Base-by-base conservation (phyloP, 2,888 invertebrate genomes). In the Lordiphosa fenestrarum region DNA sequence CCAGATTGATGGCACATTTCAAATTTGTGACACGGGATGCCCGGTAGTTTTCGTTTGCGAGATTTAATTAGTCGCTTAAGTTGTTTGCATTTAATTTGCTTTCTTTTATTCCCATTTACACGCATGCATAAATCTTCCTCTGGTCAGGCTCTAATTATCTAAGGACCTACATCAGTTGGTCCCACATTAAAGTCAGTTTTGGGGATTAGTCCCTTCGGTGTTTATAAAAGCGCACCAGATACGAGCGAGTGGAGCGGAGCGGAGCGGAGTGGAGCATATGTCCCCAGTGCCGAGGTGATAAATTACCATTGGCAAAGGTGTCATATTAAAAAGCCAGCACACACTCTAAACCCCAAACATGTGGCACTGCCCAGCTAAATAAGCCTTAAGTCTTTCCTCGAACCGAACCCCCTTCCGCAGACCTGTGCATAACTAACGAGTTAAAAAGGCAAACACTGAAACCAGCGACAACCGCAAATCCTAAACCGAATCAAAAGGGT, bases 231-330 rank as follows among this genome's bases (percentile, higher is more conserved):
- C 48, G 37, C 53, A 49, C 44, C 40, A 42, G 13, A 13, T 46
- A 47, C 51, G 52, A 50, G 42, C 30, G 39, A 3, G 35, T 9
- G 44, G 23, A 47, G 15, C 50, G 23, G 33, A 19, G 42, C n/a
- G 36, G 33, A 19, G 42, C 10, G 36, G 25, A 42, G 42, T 53
- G 40, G 46, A 63, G 76, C 74, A 77, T 84, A 73, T 77, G 78
- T 78, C 73, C 82, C 72, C 71, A 66, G 77, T 71, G 78, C 72
- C 70, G 57, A 80, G 84, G 78, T 80, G 78, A 80, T 80, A 80
- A 80, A 80, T 80, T 80, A 80, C 84, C 84, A 80, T 80, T 72
- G 78, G 84, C 84, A 82, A 80, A 80, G 84, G 78, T 80, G 78
- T 80, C 78, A 80, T 80, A 80, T 80, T 80, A 80, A 84, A 84